phyloP scores from a whole-genome alignment of 2,797 vertebrate genomes.

The Eptatretus atami region DNA sequence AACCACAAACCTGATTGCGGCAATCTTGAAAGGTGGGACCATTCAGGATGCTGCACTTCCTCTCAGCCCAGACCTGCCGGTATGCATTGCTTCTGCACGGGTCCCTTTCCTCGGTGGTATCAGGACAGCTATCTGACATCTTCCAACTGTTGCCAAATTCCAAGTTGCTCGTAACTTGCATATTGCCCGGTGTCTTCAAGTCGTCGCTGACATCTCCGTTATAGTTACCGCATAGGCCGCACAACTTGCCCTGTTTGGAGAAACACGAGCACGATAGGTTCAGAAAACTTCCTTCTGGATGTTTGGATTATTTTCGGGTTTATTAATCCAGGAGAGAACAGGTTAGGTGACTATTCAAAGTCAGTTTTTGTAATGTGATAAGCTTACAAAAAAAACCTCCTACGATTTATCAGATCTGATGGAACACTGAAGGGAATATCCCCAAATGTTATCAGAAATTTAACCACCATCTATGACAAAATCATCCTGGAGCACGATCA shows the following conservation, averaged over 20 bases:
- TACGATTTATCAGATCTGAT: too few relatives aligned
- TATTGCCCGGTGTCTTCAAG: background rate
- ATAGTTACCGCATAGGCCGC: background rate
- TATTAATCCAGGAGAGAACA: too few relatives aligned
- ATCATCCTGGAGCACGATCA: too few relatives aligned
- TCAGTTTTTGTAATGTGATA: too few relatives aligned
- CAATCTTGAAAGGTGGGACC: background rate
- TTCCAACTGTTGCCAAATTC: constrained; percentile 4
- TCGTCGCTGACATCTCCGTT: background rate
- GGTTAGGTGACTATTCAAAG: too few relatives aligned
- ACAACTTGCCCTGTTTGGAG: background rate
- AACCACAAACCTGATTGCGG: background rate
- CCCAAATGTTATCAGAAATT: too few relatives aligned
- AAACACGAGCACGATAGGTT: too few relatives aligned
- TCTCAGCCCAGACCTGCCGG: background rate
- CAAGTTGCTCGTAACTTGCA: background rate
- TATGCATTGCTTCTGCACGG: background rate
- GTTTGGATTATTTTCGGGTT: too few relatives aligned
- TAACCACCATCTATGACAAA: too few relatives aligned
- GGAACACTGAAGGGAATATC: too few relatives aligned
- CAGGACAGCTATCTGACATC: background rate
- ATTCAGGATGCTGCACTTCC: constrained; percentile 3
- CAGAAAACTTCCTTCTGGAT: too few relatives aligned
- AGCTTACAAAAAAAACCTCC: too few relatives aligned
- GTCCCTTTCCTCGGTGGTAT: background rate